Conservation (phyloP, 1,140 invertebrate genomes). For the Cryptotermes secundus region DNA sequence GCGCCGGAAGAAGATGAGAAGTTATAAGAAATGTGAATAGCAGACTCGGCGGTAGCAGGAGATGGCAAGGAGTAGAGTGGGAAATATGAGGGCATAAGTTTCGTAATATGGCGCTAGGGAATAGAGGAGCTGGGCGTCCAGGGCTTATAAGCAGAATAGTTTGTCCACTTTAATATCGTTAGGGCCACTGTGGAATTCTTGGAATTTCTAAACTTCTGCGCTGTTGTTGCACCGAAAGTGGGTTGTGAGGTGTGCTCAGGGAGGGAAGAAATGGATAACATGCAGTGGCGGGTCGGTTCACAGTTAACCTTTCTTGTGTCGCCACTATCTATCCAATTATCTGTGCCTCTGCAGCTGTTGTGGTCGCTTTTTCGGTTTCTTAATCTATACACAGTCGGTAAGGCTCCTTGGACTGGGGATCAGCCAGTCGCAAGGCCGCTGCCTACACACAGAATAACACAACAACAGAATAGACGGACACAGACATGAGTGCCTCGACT, state of each 20-base stretch:
- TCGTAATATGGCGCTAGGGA: not conserved
- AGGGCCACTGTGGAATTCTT: not conserved
- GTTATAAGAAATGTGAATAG: not conserved
- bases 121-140: not conserved
- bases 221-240: not conserved
- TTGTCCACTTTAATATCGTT: conserved; percentile 1
- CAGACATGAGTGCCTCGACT: too few relatives aligned
- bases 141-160: not conserved
- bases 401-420: too few relatives aligned
- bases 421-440: too few relatives aligned
- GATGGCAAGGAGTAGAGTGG: not conserved
- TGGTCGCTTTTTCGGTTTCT: too few relatives aligned
- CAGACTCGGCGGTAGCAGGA: not conserved
- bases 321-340: too few relatives aligned
- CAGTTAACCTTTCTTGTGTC: too few relatives aligned
- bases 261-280: not conserved
- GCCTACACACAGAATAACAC: too few relatives aligned
- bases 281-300: not conserved
- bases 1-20: not conserved
- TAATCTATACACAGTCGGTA: too few relatives aligned
- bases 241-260: not conserved
- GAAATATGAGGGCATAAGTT: not conserved
- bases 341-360: too few relatives aligned
- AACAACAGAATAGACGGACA: too few relatives aligned
- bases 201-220: not conserved